Base-by-base conservation (phyloP, 2,888 invertebrate genomes). In the Proisotoma minuta region DNA sequence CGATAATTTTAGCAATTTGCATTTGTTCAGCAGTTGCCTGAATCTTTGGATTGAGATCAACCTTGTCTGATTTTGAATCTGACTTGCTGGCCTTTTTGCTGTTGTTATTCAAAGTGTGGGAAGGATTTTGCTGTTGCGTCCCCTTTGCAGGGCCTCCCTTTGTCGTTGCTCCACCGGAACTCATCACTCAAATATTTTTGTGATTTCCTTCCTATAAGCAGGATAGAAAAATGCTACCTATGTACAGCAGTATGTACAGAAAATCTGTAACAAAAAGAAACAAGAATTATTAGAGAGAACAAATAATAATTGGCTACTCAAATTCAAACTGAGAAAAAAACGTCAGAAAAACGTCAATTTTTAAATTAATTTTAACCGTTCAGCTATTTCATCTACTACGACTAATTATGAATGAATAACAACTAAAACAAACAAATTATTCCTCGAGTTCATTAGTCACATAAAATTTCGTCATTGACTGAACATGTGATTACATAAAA, bases 21-120 rank as follows among this genome's bases (percentile, higher is more conserved):
- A 89, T 84, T 80, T 91, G 91, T 81, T 90, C 90, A 79, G 87
- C 86, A 74, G 89, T 89, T 68, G 88, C 85, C 86, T 88, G 63
- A 77, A 82, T 77, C 80, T 81, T 76, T 79, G 82, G 77, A 80
- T 83, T 75, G 79, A 74, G 75, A 70, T 79, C 78, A 79, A 81
- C 73, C 81, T 82, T 77, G 81, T 84, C 76, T 83, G 85, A 78
- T 69, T 71, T 70, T 80, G 80, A 78, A 80, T 81, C 79, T 83
- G 83, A 75, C 80, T 80, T 79, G 82, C 82, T 77, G 81, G 82
- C 40, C 23, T 63, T 57, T 57, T 62, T 66, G 2, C 61, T 34
- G 54, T 54, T 60, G 59, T 59, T 56, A 60, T 63, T 28, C 27
- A 27, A 40, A 53, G 43, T 53, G 48, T 59, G 40, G 59, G 43